Conservation (phyloP, 2,113 vertebrate genomes). For the Bubo scandiacus region DNA sequence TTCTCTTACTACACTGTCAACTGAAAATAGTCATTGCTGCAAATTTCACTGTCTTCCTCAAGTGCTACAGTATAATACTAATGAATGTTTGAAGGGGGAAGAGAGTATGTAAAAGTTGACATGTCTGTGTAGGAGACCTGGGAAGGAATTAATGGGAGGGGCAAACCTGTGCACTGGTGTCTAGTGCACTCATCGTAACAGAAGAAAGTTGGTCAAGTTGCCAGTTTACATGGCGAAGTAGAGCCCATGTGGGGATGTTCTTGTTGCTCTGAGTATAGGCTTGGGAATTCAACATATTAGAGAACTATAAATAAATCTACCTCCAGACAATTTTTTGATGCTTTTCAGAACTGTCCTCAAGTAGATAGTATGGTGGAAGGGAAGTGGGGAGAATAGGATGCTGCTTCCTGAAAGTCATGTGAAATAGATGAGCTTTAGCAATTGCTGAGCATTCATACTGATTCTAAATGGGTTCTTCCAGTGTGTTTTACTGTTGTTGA, state of each 20-base stretch:
- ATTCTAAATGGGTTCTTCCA: not conserved
- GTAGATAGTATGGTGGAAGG: not conserved
- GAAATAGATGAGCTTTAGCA: not conserved
- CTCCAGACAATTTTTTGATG: not conserved
- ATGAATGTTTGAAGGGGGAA: not conserved
- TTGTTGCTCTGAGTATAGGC: not conserved
- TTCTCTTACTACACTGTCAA: not conserved
- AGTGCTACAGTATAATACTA: not conserved
- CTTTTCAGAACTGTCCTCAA: not conserved
- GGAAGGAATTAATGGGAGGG: not conserved
- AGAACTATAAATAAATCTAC: not conserved
- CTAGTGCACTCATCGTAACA: not conserved
- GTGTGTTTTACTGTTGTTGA: not conserved
- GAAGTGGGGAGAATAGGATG: not conserved
- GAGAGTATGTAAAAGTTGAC: not conserved
- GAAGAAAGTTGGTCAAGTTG: not conserved
- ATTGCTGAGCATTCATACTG: not conserved
- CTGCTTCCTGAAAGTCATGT: not conserved
- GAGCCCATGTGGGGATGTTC: not conserved
- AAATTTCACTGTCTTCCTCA: not conserved
- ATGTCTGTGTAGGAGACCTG: not conserved
- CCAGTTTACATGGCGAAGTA: not conserved
- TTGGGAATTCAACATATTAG: not conserved
- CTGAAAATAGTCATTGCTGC: not conserved
- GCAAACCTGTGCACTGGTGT: not conserved